phyloP scores from a whole-genome alignment of 2,888 invertebrate species.

The Ceriagrion tenellum region DNA sequence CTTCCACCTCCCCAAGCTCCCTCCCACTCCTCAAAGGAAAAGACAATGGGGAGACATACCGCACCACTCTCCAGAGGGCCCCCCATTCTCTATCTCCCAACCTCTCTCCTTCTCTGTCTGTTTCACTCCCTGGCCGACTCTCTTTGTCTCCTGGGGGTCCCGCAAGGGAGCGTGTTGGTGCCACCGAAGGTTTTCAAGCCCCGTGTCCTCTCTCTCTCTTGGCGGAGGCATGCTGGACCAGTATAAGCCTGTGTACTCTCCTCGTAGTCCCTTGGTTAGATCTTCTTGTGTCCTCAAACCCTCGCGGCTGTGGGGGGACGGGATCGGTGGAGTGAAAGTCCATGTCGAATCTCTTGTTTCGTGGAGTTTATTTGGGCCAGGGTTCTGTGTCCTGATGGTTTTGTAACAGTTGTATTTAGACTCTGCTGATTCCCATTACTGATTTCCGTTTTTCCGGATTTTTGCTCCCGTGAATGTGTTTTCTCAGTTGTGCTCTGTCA shows the following conservation, averaged over 20 bases:
- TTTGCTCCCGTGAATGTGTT: too few species aligned
- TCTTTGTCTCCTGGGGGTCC: constrained; percentile 45
- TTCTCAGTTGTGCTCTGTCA: too few species aligned
- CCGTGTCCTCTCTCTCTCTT: constrained; percentile 18
- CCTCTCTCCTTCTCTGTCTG: background rate
- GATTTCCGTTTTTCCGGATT: background rate
- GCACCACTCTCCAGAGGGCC: background rate
- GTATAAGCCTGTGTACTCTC: constrained; percentile 52
- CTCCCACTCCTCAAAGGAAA: constrained; percentile 65
- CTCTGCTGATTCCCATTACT: background rate
- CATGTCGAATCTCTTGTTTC: constrained; percentile 50
- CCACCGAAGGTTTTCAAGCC: constrained; percentile 60
- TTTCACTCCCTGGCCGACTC: background rate
- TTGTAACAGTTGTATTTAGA: constrained; percentile 47
- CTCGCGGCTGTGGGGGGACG: constrained; percentile 37
- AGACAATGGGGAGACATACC: constrained; percentile 49
- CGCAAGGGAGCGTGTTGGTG: constrained; percentile 67
- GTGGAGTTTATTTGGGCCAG: constrained; percentile 60
- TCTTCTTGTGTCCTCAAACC: constrained; percentile 57
- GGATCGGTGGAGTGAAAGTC: constrained; percentile 58
- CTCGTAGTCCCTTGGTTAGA: constrained; percentile 64
- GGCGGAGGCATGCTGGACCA: constrained; percentile 29
- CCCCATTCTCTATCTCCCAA: background rate
- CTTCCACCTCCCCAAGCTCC: background rate
- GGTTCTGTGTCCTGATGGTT: constrained; percentile 53